Percentiles rank a stretch among this genome's conserved stretches.
Evolutionary conservation across 2,797 vertebrate genomes (phyloP).

Genomic region (Myripristis jacobus): DNA sequence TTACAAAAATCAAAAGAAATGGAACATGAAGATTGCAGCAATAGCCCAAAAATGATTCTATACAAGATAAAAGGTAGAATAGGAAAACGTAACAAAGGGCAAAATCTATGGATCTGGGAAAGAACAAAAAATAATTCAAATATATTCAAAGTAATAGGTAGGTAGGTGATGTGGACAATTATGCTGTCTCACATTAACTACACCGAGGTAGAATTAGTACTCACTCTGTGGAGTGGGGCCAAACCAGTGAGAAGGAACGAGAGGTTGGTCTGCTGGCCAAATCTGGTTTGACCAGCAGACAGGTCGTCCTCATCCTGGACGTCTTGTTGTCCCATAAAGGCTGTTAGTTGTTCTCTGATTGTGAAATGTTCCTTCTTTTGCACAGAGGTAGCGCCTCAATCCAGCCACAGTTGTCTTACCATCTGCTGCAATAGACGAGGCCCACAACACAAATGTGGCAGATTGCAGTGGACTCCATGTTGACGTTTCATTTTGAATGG

Average conservation of each 20-base stretch:
- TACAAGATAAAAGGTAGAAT: too few species aligned
- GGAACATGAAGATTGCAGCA: too few species aligned
- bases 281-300: neutral
- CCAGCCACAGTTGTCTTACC: neutral
- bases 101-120: too few species aligned
- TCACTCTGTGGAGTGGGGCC: neutral
- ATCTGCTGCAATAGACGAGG: neutral
- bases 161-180: neutral
- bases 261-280: neutral
- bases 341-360: slow-evolving; percentile 24
- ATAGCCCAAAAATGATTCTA: too few species aligned
- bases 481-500: too few species aligned
- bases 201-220: too few species aligned
- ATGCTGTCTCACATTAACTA: neutral
- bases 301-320: slow-evolving; percentile 21
- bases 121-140: too few species aligned
- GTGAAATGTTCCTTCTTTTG: slow-evolving; percentile 45
- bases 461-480: too few species aligned
- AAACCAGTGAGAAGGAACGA: neutral
- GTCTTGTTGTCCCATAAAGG: slow-evolving; percentile 40
- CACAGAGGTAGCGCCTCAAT: slow-evolving; percentile 7
- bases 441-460: neutral
- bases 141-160: too few species aligned
- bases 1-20: too few species aligned
- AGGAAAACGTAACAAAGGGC: too few species aligned